A percentile compares a stretch with the other conserved stretches of the same genome.
phyloP scores from a whole-genome alignment of 2,888 invertebrate species.

The Tortrix viridana region DNA sequence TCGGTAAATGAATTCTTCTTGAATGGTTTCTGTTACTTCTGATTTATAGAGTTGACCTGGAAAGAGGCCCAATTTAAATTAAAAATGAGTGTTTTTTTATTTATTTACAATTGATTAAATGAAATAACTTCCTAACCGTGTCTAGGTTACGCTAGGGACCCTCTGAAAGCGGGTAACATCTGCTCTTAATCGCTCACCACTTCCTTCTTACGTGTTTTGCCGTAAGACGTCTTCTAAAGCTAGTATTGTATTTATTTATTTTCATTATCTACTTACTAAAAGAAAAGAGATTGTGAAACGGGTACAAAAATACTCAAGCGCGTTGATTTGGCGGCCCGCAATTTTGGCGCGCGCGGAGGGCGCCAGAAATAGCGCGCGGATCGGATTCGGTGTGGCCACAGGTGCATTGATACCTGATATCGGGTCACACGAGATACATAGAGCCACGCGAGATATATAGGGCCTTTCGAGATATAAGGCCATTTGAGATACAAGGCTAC shows the following conservation, averaged over 20 bases:
- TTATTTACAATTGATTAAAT: no score
- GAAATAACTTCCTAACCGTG: no score
- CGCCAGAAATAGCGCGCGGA: constrained; percentile 76
- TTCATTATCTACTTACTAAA: constrained; percentile 26
- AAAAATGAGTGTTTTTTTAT: no score
- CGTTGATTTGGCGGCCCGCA: constrained; percentile 80
- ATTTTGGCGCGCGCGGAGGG: constrained; percentile 80
- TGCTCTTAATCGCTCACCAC: no score
- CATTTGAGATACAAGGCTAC: background rate
- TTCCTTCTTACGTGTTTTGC: background rate
- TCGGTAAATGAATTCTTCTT: no score
- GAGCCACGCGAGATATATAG: background rate
- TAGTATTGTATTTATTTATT: constrained; percentile 2
- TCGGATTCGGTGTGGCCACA: constrained; percentile 73
- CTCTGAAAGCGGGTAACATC: no score
- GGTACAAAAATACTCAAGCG: constrained; percentile 78
- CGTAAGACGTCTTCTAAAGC: background rate
- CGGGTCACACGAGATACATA: background rate
- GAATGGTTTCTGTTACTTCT: no score
- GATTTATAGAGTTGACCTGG: no score
- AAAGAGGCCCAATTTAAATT: no score
- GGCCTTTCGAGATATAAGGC: background rate
- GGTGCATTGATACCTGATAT: constrained; percentile 37
- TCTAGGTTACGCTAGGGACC: no score
- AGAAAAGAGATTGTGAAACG: constrained; percentile 75